A percentile compares a stretch with the other conserved stretches of the same genome.
These are phyloP conservation scores for Oxygymnocypris stewartii DNA, from an alignment of 2,113 vertebrate genomes.

Conservation along the genomic window DNA sequence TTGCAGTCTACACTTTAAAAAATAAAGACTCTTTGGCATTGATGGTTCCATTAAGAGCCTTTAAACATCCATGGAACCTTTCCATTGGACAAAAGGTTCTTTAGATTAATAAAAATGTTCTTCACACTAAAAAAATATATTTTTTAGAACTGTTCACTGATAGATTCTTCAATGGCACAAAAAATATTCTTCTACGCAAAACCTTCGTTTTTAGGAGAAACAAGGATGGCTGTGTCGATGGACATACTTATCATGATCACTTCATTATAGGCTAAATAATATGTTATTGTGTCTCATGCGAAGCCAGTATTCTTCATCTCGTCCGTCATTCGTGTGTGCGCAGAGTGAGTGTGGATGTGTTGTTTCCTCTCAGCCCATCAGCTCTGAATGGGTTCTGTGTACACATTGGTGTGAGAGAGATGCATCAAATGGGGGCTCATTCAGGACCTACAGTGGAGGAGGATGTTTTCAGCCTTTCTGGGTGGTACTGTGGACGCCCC, in stretches of 20 bases:
- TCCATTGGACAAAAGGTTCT: not conserved
- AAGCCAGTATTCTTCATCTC: not conserved
- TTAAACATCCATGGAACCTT: not conserved
- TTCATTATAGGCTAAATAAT: constrained; percentile 6
- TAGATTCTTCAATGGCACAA: no score
- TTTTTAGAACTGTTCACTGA: no score
- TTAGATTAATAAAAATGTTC: no score
- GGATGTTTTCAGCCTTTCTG: constrained; percentile 55
- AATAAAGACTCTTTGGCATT: no score
- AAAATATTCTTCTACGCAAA: not conserved
- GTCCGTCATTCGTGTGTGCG: constrained; percentile 3
- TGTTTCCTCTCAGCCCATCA: constrained; percentile 30
- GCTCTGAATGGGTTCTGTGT: constrained; percentile 50
- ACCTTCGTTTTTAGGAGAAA: not conserved
- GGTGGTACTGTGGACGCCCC: constrained; percentile 52
- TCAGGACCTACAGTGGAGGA: constrained; percentile 49
- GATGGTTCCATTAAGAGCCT: no score
- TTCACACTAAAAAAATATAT: no score
- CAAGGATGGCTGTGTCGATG: not conserved
- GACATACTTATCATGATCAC: constrained; percentile 1
- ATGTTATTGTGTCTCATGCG: constrained; percentile 1
- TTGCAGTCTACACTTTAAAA: not conserved
- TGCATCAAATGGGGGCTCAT: constrained; percentile 60
- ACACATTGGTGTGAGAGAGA: constrained; percentile 48
- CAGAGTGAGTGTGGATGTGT: constrained; percentile 40